These are phyloP conservation scores for Centruroides sculpturatus DNA, from an alignment of 1,140 invertebrate species.

Conservation along the genomic window DNA sequence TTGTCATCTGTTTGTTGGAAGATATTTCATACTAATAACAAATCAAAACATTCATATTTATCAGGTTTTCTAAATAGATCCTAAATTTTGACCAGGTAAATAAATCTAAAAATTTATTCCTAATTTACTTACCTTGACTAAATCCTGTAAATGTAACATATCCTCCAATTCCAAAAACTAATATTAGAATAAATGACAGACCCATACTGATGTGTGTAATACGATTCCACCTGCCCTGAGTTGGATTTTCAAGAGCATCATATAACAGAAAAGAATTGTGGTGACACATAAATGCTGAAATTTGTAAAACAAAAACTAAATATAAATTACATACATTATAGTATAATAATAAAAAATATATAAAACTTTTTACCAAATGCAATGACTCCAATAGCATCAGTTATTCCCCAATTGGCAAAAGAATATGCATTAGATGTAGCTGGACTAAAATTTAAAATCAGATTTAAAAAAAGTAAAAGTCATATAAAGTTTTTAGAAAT, in stretches of 20 bases:
- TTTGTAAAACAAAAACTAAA: constrained; percentile 5
- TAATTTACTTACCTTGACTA: constrained; percentile 50
- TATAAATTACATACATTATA: background rate
- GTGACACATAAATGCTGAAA: constrained; percentile 76
- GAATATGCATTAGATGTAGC: constrained; percentile 51
- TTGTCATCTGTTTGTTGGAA: too few relatives aligned
- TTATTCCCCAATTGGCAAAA: constrained; percentile 55
- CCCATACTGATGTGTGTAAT: constrained; percentile 58
- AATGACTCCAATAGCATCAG: constrained; percentile 72
- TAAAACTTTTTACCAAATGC: constrained; percentile 50
- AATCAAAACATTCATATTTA: too few relatives aligned
- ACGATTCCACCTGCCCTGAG: constrained; percentile 19
- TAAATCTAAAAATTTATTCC: background rate
- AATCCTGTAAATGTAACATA: constrained; percentile 69
- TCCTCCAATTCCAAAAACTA: constrained; percentile 59
- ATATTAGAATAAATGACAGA: constrained; percentile 50
- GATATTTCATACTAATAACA: too few relatives aligned
- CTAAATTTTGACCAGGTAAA: background rate
- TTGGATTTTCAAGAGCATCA: constrained; percentile 61
- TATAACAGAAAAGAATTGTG: constrained; percentile 80
- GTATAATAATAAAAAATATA: constrained; percentile 5
- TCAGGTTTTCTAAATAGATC: too few relatives aligned
- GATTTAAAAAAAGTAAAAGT: too few relatives aligned
- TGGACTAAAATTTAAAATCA: constrained; percentile 36
- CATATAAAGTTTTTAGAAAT: too few relatives aligned